Evolutionary conservation across 2,888 invertebrate genomes (phyloP).

Genomic region (Drosophila anomelani): DNA sequence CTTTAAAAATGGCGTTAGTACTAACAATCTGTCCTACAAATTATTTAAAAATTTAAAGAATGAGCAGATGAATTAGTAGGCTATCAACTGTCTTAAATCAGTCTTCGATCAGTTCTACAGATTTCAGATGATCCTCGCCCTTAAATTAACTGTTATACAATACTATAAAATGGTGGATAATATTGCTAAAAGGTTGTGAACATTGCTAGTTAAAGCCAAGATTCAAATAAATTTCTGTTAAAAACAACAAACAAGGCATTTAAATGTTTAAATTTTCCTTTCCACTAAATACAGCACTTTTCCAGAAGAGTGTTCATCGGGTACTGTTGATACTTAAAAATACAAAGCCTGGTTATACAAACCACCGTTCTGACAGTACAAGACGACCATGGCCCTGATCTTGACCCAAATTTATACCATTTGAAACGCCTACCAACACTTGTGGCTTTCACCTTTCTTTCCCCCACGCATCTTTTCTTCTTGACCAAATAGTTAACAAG

Average conservation of each 20-base stretch:
- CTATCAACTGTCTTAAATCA: neutral
- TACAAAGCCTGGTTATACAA: no score
- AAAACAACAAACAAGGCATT: neutral
- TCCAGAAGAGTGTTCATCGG: no score
- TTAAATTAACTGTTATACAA: neutral
- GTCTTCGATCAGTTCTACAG: neutral
- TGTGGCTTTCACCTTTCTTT: slow-evolving; percentile 36
- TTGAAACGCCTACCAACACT: slow-evolving; percentile 37
- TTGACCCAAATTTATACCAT: slow-evolving; percentile 26
- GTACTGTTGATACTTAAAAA: no score
- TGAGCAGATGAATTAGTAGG: neutral
- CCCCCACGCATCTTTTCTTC: slow-evolving; percentile 4
- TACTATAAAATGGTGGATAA: neutral
- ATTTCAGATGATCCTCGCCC: neutral
- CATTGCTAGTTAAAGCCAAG: slow-evolving; percentile 4
- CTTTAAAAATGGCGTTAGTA: neutral
- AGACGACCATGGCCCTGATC: slow-evolving; percentile 4
- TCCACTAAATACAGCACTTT: neutral
- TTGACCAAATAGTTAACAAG: neutral
- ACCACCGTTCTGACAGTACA: no score
- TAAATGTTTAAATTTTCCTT: neutral
- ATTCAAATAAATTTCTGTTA: slow-evolving; percentile 15
- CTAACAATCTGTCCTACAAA: neutral
- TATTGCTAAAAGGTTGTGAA: neutral
- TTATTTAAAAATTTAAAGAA: neutral